These are phyloP conservation scores for Oreocharis arfaki DNA, from an alignment of 2,113 vertebrate species.

Conservation along the genomic window DNA sequence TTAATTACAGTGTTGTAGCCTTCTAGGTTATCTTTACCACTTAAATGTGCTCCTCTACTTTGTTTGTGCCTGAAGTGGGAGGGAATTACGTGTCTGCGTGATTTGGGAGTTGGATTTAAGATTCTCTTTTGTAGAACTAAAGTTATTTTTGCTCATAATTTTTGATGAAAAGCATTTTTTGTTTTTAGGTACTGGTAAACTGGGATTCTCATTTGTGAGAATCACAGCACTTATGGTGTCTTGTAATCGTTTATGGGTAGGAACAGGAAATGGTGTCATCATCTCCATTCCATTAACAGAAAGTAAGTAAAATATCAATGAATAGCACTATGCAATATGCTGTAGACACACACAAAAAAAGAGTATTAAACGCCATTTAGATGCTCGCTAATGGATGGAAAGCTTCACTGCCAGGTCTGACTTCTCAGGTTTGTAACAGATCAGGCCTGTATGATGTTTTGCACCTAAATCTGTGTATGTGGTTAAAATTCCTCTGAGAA, in stretches of 20 bases:
- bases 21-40: neutral
- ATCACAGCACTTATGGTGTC: constrained; percentile 92
- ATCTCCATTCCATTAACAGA: constrained; percentile 91
- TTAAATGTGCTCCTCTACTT: neutral
- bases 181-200: constrained; percentile 84
- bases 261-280: constrained; percentile 91
- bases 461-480: neutral
- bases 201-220: constrained; percentile 91
- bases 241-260: constrained; percentile 89
- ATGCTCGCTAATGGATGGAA: constrained; percentile 13
- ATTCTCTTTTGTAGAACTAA: constrained; percentile 2
- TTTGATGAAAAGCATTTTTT: constrained; percentile 54
- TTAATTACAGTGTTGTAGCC: neutral
- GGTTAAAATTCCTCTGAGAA: neutral
- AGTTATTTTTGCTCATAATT: constrained; percentile 31
- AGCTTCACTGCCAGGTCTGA: neutral
- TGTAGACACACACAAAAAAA: neutral
- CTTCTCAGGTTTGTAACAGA: neutral
- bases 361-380: neutral
- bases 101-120: constrained; percentile 14
- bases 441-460: neutral
- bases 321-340: constrained; percentile 18
- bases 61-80: neutral
- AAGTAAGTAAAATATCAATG: constrained; percentile 75
- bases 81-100: neutral